phyloP scores from a whole-genome alignment of 2,888 invertebrate genomes.

The Athrips mouffetella region DNA sequence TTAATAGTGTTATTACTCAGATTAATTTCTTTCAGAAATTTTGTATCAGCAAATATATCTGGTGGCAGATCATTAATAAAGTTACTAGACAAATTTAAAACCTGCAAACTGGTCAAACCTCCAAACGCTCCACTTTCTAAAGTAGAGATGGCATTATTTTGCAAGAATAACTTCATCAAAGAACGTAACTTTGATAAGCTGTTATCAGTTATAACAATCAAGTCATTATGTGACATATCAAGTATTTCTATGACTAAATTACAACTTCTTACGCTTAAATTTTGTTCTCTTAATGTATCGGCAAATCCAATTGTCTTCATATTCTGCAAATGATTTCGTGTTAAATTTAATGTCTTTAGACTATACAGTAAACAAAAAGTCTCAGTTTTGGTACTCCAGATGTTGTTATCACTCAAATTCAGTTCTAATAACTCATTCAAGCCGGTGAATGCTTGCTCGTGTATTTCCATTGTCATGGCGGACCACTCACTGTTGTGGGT shows the following conservation, averaged over 20 bases:
- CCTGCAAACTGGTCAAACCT: constrained; percentile 82
- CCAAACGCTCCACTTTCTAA: constrained; percentile 85
- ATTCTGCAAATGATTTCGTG: constrained; percentile 88
- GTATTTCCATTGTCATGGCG: constrained; percentile 85
- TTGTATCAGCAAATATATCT: constrained; percentile 83
- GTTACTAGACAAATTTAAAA: constrained; percentile 89
- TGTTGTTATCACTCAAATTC: constrained; percentile 86
- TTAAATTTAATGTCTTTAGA: constrained; percentile 84
- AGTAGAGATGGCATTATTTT: constrained; percentile 86
- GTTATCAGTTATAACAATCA: constrained; percentile 83
- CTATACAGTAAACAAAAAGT: constrained; percentile 84
- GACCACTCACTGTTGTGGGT: constrained; percentile 90
- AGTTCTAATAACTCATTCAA: constrained; percentile 82
- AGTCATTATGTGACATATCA: constrained; percentile 86
- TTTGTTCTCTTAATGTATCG: constrained; percentile 80
- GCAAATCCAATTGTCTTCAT: constrained; percentile 85
- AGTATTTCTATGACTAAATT: constrained; percentile 83
- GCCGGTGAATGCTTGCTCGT: constrained; percentile 83
- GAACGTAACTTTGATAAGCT: constrained; percentile 83
- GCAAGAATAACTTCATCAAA: constrained; percentile 82
- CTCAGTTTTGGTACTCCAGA: constrained; percentile 85
- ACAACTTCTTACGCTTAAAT: constrained; percentile 81
- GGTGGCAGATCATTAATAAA: constrained; percentile 85
- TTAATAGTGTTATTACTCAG: constrained; percentile 87
- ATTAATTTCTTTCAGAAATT: constrained; percentile 82